Evolutionary conservation across 2,888 invertebrate species (phyloP).

Genomic region (Zele albiditarsus): DNA sequence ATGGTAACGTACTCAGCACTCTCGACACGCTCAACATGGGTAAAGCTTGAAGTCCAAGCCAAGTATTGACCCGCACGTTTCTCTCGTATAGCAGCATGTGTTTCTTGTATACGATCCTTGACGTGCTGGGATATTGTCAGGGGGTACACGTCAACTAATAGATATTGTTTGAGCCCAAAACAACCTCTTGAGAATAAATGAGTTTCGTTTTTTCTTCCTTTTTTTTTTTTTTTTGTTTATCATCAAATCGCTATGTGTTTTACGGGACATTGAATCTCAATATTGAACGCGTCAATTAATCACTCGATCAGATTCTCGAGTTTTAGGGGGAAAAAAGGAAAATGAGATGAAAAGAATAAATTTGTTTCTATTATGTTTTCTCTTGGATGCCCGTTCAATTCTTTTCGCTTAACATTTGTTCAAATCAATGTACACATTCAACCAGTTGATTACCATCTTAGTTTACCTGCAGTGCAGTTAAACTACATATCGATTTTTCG

Average conservation of each 20-base stretch:
- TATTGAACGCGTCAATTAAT: slow-evolving; percentile 1
- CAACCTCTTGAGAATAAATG: neutral
- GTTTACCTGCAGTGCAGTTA: slow-evolving; percentile 6
- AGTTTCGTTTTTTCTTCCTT: neutral
- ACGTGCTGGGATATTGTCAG: neutral
- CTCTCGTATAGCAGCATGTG: neutral
- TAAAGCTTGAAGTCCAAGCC: slow-evolving; percentile 27
- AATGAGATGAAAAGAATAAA: neutral
- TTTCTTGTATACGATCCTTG: neutral
- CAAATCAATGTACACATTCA: neutral
- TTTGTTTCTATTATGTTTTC: neutral
- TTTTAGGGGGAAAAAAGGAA: neutral
- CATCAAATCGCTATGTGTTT: neutral
- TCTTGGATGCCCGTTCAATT: neutral
- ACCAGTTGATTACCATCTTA: neutral
- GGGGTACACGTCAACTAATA: slow-evolving; percentile 4
- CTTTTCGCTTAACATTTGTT: neutral
- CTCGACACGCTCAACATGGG: neutral
- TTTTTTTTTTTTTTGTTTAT: neutral
- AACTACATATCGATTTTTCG: neutral
- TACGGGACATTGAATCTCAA: neutral
- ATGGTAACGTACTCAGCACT: neutral
- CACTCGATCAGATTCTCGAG: neutral
- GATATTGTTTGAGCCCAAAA: neutral
- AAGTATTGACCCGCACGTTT: slow-evolving; percentile 36